Base-by-base conservation (phyloP, 2,888 invertebrate species). In the Imbricaverruca yamaguchii region DNA sequence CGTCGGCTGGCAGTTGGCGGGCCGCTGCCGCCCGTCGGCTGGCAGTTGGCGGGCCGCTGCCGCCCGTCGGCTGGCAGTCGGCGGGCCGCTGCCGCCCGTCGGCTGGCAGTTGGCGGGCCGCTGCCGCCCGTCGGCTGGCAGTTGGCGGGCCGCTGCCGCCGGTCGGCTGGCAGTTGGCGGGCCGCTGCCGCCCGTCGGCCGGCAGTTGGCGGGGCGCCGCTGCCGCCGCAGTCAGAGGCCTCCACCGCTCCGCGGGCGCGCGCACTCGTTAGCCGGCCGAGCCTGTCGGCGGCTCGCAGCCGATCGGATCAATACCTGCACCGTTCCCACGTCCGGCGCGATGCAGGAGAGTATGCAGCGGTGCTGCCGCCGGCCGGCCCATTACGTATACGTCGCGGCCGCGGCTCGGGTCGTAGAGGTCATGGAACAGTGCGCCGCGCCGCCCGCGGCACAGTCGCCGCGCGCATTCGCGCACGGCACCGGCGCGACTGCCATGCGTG, bases 231-330 rank as follows among this genome's bases (percentile, higher is more conserved):
- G 39, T 4, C 39, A 39, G 39, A 39, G 39, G 39, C 39, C 39
- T 1, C 39, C 39, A 39, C 39, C 39, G 39, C 39, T 39, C 39
- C 39, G 39, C 39, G 1, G 69, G 39, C 13, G 69, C 69, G 13
- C 39, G 67, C 25, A 12, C 67, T 67, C 67, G 67, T 67, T 67
- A 67, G 12, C 69, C 15, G 13, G 15, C 9, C 69, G 12, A 39
- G 69, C 15, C 25, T 69, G 69, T 15, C n/a, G 69, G 15, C 15
- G 39, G 25, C 69, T 69, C 23, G 12, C 13, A 69, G 7, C 69
- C 69, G 69, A 69, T 69, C 69, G 15, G 69, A 69, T 69, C 69
- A 23, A 69, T 69, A 39, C 15, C 69, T 69, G 69, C 69, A 69
- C 12, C 10, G 15, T 69, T 69, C 69, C 69, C 69, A 69, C 69